Percentiles rank a stretch among this genome's conserved stretches.
These are phyloP conservation scores for Macrosteles quadrilineatus DNA, from an alignment of 1,140 invertebrate genomes.

Conservation along the genomic window DNA sequence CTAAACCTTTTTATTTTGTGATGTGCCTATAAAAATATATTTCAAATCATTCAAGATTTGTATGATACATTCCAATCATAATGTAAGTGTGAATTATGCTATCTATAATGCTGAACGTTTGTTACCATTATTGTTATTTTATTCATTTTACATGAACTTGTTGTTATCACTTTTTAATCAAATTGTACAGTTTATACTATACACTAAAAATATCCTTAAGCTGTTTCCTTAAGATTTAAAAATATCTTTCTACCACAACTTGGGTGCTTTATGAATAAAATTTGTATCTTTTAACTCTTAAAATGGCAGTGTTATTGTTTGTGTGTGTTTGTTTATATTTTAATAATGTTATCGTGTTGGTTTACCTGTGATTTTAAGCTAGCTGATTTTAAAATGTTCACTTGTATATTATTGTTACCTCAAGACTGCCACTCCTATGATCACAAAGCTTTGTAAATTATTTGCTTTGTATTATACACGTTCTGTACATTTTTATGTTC, in stretches of 20 bases:
- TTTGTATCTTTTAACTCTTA: neutral
- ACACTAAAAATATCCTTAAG: no score
- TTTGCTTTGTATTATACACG: slow-evolving; percentile 21
- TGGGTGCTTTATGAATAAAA: neutral
- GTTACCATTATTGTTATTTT: no score
- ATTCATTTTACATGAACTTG: no score
- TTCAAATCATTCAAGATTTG: no score
- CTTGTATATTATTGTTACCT: neutral
- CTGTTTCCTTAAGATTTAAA: neutral
- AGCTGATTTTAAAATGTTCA: neutral
- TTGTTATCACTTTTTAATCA: no score
- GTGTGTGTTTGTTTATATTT: neutral
- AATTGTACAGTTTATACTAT: no score
- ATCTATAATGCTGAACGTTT: no score
- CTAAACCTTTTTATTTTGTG: no score
- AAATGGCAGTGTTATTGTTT: neutral
- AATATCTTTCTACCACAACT: no score
- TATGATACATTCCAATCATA: no score
- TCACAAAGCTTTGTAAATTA: slow-evolving; percentile 11
- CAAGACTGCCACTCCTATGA: neutral
- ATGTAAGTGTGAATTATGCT: no score
- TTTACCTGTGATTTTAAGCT: neutral
- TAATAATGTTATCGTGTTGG: neutral
- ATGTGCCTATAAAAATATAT: no score
- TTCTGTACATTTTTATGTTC: slow-evolving; percentile 20